Conservation (phyloP, 2,113 vertebrate genomes). For the Hyaena hyaena region DNA sequence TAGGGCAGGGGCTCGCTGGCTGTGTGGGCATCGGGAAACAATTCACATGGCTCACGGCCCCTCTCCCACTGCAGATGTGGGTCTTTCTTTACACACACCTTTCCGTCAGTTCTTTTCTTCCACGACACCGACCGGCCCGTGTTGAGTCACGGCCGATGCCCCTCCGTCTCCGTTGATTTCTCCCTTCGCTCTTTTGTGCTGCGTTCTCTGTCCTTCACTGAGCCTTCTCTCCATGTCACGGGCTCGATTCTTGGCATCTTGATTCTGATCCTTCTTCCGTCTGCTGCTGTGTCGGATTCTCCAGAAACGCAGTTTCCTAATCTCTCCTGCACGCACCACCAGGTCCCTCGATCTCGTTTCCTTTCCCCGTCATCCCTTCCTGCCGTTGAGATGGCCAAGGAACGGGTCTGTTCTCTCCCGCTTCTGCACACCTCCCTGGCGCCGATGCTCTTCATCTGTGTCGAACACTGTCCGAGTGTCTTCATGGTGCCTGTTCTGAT, state of each 20-base stretch:
- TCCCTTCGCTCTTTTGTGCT: neutral
- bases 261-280: neutral
- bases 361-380: neutral
- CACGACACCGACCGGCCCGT: rapidly evolving
- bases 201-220: too few species aligned
- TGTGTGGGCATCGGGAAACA: neutral
- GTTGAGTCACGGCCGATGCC: rapidly evolving
- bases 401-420: neutral
- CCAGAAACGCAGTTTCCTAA: neutral
- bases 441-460: rapidly evolving
- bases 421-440: neutral
- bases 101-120: neutral
- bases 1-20: neutral
- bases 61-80: rapidly evolving
- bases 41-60: rapidly evolving
- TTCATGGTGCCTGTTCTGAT: neutral
- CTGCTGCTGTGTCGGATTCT: rapidly evolving
- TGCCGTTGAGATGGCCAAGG: neutral
- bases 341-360: neutral
- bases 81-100: neutral
- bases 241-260: neutral
- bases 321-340: rapidly evolving
- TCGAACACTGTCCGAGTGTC: neutral
- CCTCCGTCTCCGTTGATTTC: too few species aligned
- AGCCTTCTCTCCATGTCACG: neutral